Evolutionary conservation across 2,113 vertebrate species (phyloP).

Genomic region (Lophochroa leadbeateri): DNA sequence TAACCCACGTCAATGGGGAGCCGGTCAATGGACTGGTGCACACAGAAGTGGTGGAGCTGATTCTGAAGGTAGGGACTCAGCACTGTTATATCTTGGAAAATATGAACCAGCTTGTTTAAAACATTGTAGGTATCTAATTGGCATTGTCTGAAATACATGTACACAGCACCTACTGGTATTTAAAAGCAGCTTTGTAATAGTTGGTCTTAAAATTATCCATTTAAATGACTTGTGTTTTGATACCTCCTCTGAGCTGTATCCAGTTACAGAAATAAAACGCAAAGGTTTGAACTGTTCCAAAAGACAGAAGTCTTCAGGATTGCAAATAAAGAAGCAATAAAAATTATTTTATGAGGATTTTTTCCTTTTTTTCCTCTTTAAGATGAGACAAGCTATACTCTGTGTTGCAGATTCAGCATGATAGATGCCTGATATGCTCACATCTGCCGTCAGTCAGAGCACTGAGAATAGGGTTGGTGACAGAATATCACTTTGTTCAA

Average conservation of each 20-base stretch:
- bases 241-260: background rate
- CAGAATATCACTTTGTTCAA: slow-evolving; percentile 36
- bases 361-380: background rate
- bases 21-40: slow-evolving; percentile 93
- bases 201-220: slow-evolving; percentile 25
- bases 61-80: slow-evolving; percentile 86
- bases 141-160: background rate
- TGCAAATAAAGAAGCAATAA: background rate
- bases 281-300: background rate
- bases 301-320: background rate
- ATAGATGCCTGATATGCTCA: slow-evolving; percentile 24
- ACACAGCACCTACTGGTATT: background rate
- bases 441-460: slow-evolving; percentile 32
- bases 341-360: background rate
- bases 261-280: background rate
- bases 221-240: slow-evolving; percentile 24
- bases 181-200: slow-evolving; percentile 27
- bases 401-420: background rate
- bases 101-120: background rate
- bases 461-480: slow-evolving; percentile 6
- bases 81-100: background rate
- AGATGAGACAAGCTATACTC: background rate
- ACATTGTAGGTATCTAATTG: fast-evolving
- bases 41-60: slow-evolving; percentile 95
- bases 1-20: slow-evolving; percentile 97